phyloP scores from a whole-genome alignment of 2,113 vertebrate genomes.

The Melozone crissalis region DNA sequence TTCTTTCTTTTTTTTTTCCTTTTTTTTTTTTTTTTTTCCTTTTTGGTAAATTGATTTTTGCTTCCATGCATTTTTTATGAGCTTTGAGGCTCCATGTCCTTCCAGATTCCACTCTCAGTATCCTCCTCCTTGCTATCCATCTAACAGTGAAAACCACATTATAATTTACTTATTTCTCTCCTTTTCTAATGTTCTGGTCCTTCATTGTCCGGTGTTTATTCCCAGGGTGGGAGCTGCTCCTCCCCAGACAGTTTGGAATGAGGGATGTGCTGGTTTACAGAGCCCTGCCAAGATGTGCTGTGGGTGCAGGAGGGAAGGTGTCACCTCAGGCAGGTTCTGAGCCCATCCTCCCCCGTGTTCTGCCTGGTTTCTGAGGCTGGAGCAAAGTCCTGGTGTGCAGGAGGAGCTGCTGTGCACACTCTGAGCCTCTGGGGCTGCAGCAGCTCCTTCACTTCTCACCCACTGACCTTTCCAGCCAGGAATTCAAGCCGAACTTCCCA shows the following conservation, averaged over 20 bases:
- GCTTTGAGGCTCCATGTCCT: neutral
- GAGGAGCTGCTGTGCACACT: conserved; percentile 1
- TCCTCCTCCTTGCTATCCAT: neutral
- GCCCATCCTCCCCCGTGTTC: neutral
- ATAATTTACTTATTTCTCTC: neutral
- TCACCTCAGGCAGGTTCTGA: neutral
- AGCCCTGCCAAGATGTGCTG: neutral
- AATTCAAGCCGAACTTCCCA: neutral
- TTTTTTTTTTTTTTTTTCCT: neutral
- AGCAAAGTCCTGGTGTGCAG: neutral
- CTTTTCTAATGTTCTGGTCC: neutral
- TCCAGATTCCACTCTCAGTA: neutral
- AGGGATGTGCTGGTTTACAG: neutral
- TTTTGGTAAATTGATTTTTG: conserved; percentile 44
- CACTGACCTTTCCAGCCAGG: conserved; percentile 21
- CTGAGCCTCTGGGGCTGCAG: neutral
- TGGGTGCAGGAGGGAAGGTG: neutral
- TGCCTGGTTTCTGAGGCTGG: neutral
- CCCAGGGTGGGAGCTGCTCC: neutral
- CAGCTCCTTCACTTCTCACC: neutral
- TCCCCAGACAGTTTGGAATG: neutral
- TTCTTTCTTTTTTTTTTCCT: too few relatives aligned
- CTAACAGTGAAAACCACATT: neutral
- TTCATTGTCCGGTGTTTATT: neutral
- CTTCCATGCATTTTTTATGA: conserved; percentile 50